A percentile compares a stretch with the other conserved stretches of the same genome.
Evolutionary conservation across 2,888 invertebrate species (phyloP).

Genomic region (Andrena dorsata): DNA sequence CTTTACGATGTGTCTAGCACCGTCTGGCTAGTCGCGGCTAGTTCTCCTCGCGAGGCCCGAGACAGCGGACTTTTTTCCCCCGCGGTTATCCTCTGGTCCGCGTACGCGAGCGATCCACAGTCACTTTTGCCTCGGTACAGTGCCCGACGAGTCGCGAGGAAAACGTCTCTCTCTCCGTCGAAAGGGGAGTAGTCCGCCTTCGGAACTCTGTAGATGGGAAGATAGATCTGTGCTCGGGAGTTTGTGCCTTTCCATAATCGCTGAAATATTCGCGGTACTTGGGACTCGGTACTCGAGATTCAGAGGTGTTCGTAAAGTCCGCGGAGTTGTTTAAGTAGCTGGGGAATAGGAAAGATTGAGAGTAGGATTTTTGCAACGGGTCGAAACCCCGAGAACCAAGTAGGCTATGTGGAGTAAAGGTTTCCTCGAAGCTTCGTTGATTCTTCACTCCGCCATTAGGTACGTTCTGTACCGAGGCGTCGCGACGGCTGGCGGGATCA

Average conservation of each 20-base stretch:
- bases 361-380: no score
- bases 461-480: neutral
- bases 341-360: no score
- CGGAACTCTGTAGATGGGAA: neutral
- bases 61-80: conserved; percentile 48
- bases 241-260: no score
- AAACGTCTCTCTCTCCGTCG: neutral
- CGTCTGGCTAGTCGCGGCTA: conserved; percentile 66
- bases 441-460: no score
- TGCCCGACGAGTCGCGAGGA: conserved; percentile 13
- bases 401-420: no score
- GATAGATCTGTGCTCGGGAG: no score
- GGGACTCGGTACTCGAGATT: no score
- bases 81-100: conserved; percentile 11
- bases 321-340: no score
- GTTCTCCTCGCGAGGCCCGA: conserved; percentile 59
- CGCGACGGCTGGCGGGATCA: conserved; percentile 15
- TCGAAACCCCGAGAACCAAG: no score
- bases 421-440: no score
- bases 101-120: conserved; percentile 27
- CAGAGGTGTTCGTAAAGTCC: no score
- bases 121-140: conserved; percentile 37
- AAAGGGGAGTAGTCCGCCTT: neutral
- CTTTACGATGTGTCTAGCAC: conserved; percentile 53
- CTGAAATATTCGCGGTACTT: no score